phyloP scores from a whole-genome alignment of 2,113 vertebrate species.

The Balaeniceps rex region DNA sequence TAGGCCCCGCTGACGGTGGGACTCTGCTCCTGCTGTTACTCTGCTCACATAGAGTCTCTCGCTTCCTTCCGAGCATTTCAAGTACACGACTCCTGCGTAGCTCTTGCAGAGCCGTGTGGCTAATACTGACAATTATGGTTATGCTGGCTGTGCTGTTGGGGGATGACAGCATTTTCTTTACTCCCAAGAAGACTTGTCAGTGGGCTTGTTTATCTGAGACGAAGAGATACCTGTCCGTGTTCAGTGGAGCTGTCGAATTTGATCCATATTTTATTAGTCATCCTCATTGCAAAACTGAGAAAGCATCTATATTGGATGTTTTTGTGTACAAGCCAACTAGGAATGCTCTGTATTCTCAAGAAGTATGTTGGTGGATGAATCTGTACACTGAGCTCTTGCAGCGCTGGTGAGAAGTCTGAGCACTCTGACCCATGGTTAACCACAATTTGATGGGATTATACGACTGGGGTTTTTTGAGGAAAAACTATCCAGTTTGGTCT shows the following conservation, averaged over 20 bases:
- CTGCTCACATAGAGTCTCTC: background rate
- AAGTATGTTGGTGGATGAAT: background rate
- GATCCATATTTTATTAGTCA: background rate
- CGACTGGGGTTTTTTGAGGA: background rate
- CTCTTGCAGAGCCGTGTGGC: background rate
- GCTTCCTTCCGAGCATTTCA: background rate
- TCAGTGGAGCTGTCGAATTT: background rate
- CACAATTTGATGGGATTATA: background rate
- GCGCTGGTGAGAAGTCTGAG: background rate
- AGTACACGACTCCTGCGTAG: background rate
- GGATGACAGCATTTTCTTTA: background rate
- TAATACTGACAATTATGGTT: background rate
- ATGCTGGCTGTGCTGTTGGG: background rate
- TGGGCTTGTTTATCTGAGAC: background rate
- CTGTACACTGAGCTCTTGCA: background rate
- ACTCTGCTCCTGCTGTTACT: background rate
- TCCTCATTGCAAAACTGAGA: background rate
- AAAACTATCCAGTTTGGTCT: background rate
- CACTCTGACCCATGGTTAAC: background rate
- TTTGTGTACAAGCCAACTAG: background rate
- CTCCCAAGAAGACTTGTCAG: background rate
- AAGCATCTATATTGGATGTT: background rate
- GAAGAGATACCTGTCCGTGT: background rate
- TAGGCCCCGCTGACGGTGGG: background rate
- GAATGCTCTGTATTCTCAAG: background rate